Evolutionary conservation across 2,797 vertebrate genomes (phyloP), one percentile per base, ranked within the genome.

Genomic region (Ceryle rudis): DNA sequence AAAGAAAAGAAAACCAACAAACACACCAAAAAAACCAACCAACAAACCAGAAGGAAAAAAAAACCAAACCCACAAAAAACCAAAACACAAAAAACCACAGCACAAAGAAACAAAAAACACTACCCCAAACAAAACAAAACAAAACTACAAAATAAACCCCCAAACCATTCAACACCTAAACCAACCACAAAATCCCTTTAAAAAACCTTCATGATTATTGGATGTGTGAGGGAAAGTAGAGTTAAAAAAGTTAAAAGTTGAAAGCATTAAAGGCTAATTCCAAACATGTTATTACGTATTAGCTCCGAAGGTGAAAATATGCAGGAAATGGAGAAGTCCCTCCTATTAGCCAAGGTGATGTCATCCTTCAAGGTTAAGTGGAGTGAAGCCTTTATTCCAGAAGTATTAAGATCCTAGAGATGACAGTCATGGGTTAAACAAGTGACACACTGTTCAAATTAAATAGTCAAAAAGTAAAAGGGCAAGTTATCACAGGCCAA

Each of bases 291-390:
- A 89, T 96, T 97, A 97, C 97, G 77, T 93, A 97, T 97, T 58
- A 97, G 90, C 41, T 96, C 70, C 62, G 96, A 89, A 67, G 94
- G 37, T 58, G 96, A 92, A 93, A 97, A 97, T 46, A 44, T 78
- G 96, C 97, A 98, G 86, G 96, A 96, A 79, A 97, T 2, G 5
- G 91, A 97, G 77, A 98, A 98, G 29, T 97, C 35, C 46, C 22
- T 96, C 84, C 66, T 97, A 5, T 91, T 70, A 42, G 44, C 79
- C 82, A 92, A 75, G 61, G 90, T 93, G 75, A 79, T 9, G 14
- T 12, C 82, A 81, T 97, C 96, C 78, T 96, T 97, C 89, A 97
- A 41, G 55, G 42, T 81, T 71, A 97, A 62, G 61, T 87, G 73
- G 41, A 98, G 81, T 4, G 93, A 96, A 61, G 90, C 75, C 39